Evolutionary conservation across 2,888 invertebrate species (phyloP), one percentile per base, ranked within the genome.

Genomic region (Aradus depressus): DNA sequence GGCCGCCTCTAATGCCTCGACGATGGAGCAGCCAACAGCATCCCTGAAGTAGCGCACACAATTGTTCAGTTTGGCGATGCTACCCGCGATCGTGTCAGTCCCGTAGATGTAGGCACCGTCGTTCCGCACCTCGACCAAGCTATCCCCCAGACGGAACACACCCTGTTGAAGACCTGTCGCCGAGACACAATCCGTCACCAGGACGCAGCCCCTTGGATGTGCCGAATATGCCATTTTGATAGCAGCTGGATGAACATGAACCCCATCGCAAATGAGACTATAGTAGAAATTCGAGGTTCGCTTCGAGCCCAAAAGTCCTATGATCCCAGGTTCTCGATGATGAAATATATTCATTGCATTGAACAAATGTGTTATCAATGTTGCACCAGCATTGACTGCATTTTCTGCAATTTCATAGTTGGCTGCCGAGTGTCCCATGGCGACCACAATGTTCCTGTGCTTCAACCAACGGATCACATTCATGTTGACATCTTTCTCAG

Each of bases 261-360:
- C 82, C 1, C 95, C 95, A 70, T 98, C 98, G 4, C 95, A 77
- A 63, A 98, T 98, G 51, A 98, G 84, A n/a, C 98, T 95, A 69
- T 80, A 92, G 66, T 80, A 91, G 58, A 90, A 73, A 1, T 75
- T 77, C 64, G 73, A 41, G 3, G 78, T 76, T 52, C 79, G 75
- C 56, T 80, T 73, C 0, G 89, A 87, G 1, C 91, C 79, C 52
- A 95, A 70, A n/a, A 97, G 74, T 1, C 97, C 98, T 6, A 98
- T 90, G 37, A 98, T 71, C 1, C 97, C 96, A 26, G 98, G 97
- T 72, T 98, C 97, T 50, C 97, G 77, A 64, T 96, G 96, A 70
- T 96, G 96, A 65, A 96, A 96, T 48, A 96, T 90, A 54, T 90
- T 70, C 98, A 98, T 98, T n/a, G 97, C 97, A 72, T 98, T 98